These are phyloP conservation scores for Chymomyza fuscimana DNA, from an alignment of 2,888 invertebrate genomes.

Conservation along the genomic window DNA sequence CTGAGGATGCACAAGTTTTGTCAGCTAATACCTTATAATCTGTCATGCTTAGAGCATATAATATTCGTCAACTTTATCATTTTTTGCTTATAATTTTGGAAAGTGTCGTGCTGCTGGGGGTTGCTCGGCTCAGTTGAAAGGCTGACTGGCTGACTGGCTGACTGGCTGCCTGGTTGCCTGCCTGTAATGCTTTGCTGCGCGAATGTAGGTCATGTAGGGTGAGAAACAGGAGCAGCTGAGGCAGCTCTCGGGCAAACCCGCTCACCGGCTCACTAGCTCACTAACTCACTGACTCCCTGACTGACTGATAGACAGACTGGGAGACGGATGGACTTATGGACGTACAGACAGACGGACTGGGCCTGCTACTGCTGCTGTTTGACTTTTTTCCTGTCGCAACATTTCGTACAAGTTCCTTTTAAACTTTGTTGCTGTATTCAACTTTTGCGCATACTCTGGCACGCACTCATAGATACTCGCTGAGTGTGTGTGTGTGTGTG, in stretches of 20 bases:
- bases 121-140: background rate
- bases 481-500: background rate
- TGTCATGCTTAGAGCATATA: background rate
- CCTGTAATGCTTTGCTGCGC: conserved; percentile 59
- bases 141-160: background rate
- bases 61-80: background rate
- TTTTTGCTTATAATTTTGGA: background rate
- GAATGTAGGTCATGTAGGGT: conserved; percentile 66
- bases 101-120: background rate
- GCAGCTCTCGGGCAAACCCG: background rate
- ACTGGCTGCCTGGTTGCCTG: conserved; percentile 2
- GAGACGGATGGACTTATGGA: background rate
- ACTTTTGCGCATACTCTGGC: background rate
- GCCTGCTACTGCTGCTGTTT: background rate
- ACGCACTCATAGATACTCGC: background rate
- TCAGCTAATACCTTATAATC: background rate
- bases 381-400: background rate
- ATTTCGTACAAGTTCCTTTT: background rate
- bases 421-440: background rate
- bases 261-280: background rate
- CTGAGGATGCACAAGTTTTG: background rate
- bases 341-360: too few relatives aligned
- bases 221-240: background rate
- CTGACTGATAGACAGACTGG: background rate
- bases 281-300: background rate